Conservation (phyloP, 1,140 invertebrate species). For the Mactra quadrangularis region DNA sequence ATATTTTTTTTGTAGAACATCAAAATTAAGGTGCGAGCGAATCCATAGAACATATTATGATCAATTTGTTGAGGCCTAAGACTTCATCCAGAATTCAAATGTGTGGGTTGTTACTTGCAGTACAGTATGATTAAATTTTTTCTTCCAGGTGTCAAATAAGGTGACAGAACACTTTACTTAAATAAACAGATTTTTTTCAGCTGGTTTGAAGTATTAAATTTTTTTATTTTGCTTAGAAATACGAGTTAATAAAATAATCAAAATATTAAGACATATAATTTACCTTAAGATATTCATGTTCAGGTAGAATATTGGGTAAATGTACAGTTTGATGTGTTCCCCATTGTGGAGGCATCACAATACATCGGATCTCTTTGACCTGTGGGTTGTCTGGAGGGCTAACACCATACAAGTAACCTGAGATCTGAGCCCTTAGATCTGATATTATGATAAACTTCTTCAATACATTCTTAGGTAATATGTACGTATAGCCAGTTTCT, state of each 20-base stretch:
- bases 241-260: neutral
- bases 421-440: constrained; percentile 97
- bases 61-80: too few species aligned
- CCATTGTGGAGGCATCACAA: constrained; percentile 99
- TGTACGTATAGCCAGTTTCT: constrained; percentile 99
- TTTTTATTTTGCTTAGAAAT: neutral
- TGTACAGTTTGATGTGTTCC: constrained; percentile 99
- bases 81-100: too few species aligned
- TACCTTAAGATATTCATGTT: constrained; percentile 95
- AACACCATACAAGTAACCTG: constrained; percentile 97
- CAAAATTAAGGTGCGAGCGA: too few species aligned
- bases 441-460: constrained; percentile 99
- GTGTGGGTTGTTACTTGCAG: too few species aligned
- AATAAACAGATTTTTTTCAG: too few species aligned
- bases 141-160: too few species aligned
- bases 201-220: too few species aligned
- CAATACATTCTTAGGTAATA: constrained; percentile 98
- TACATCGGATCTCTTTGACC: constrained; percentile 99
- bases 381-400: constrained; percentile 99
- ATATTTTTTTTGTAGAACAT: too few species aligned
- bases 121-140: too few species aligned
- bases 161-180: too few species aligned
- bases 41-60: too few species aligned
- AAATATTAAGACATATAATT: too few species aligned
- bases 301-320: constrained; percentile 94